Percentiles rank a stretch among this genome's conserved stretches.
These are phyloP conservation scores for Noctua pronuba DNA, from an alignment of 2,888 invertebrate species.

Conservation along the genomic window DNA sequence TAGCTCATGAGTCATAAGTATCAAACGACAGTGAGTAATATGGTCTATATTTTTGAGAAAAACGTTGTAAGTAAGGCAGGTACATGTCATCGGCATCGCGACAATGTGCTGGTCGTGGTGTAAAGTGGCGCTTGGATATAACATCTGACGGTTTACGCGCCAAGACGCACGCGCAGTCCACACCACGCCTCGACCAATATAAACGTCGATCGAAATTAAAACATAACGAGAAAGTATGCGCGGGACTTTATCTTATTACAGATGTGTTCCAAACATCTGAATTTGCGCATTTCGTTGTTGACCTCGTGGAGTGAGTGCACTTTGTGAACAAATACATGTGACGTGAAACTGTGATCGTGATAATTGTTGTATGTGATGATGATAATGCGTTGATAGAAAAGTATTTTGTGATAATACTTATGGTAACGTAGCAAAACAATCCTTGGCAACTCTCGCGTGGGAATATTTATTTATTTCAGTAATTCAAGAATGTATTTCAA, in stretches of 20 bases:
- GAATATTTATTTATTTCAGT: conserved; percentile 21
- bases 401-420: conserved; percentile 60
- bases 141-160: conserved; percentile 75
- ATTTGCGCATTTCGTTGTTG: conserved; percentile 58
- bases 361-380: conserved; percentile 49
- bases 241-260: conserved; percentile 69
- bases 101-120: conserved; percentile 67
- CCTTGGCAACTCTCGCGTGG: conserved; percentile 16
- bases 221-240: conserved; percentile 80
- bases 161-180: conserved; percentile 84
- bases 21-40: conserved; percentile 66
- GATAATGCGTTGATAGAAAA: conserved; percentile 57
- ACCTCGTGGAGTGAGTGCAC: conserved; percentile 61
- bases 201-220: conserved; percentile 86
- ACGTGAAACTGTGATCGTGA: conserved; percentile 60
- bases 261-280: conserved; percentile 53
- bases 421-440: conserved; percentile 62
- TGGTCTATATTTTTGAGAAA: conserved; percentile 62
- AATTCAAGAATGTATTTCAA: conserved; percentile 23
- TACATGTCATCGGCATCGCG: conserved; percentile 76
- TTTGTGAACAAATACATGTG: conserved; percentile 58
- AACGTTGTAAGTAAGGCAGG: conserved; percentile 67
- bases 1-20: conserved; percentile 61
- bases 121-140: conserved; percentile 55
- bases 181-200: conserved; percentile 83